Evolutionary conservation across 1,140 invertebrate genomes (phyloP).

Genomic region (Orussus abietinus): DNA sequence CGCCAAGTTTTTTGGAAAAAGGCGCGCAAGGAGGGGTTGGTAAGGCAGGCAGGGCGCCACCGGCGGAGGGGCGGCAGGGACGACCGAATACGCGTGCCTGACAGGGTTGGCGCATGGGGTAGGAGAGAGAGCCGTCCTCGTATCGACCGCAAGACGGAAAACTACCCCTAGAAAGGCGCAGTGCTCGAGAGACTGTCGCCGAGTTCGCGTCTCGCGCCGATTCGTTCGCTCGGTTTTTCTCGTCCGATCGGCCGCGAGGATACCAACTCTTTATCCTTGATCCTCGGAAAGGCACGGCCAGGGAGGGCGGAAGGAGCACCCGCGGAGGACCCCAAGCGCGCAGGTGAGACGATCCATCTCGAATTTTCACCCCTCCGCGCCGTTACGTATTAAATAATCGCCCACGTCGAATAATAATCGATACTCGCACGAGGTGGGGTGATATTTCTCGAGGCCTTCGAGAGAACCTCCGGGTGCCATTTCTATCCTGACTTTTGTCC

Average conservation of each 20-base stretch:
- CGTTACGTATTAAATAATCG: no score
- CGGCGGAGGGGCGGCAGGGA: constrained; percentile 18
- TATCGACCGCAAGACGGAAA: constrained; percentile 43
- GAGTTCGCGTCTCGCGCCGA: constrained; percentile 32
- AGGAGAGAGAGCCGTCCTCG: constrained; percentile 27
- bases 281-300: constrained; percentile 6
- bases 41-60: constrained; percentile 8
- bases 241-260: no score
- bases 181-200: constrained; percentile 36
- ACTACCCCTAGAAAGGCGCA: constrained; percentile 41
- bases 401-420: no score
- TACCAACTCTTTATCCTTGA: no score
- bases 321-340: neutral
- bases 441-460: no score
- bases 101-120: constrained; percentile 24
- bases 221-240: constrained; percentile 17
- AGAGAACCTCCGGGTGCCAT: no score
- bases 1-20: constrained; percentile 1
- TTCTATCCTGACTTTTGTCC: no score
- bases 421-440: no score
- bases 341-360: neutral
- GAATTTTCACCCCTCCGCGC: constrained; percentile 6
- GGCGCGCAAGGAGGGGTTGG: constrained; percentile 10
- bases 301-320: neutral
- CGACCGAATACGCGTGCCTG: constrained; percentile 28